Evolutionary conservation across 1,140 invertebrate genomes (phyloP), one percentile per base, ranked within the genome.

Genomic region (Meteorus sp.): DNA sequence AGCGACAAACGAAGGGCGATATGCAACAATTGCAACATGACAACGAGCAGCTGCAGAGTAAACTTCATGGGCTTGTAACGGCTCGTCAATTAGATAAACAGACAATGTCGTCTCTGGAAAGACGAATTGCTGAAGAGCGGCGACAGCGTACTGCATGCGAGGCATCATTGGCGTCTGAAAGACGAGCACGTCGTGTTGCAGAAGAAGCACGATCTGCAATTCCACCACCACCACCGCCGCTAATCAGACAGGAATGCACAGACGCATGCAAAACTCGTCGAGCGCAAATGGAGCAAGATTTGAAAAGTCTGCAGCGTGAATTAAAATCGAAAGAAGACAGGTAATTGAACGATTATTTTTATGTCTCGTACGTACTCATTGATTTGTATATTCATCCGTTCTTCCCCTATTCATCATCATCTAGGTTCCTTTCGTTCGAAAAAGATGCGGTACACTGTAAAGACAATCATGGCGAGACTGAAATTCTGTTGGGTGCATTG

Each of bases 41-140:
- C 71, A 89, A 94, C 73, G 90, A 92, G 72, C 86, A 87, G 71
- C 79, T 93, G 64, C 90, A 93, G 74, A 85, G 85, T 70, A 91
- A 89, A 77, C 73, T 92, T 52, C 87, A 90, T 65, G 87, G 87
- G 66, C 75, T 91, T 37, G 84, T 87, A 29, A 86, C 85, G 56
- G 84, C 85, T 35, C 84, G 90, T 52, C 88, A 91, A 75, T 80
- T 86, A 58, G 93, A 95, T 68, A 91, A 92, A 75, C 86, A 91
- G 64, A 85, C 85, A 44, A 81, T 95, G 63, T 82, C 85, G 37
- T 82, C 83, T 19, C 74, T 92, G 60, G 94, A 97, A 76, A 87
- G 91, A 62, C 85, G 90, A 60, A 80, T 97, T 47, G 85, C 86
- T 47, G 94, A 97, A 60, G 94, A 97, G 75, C 83, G 90, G 25